These are phyloP conservation scores for Dipus sagitta DNA, from an alignment of 2,797 vertebrate species.

Conservation along the genomic window DNA sequence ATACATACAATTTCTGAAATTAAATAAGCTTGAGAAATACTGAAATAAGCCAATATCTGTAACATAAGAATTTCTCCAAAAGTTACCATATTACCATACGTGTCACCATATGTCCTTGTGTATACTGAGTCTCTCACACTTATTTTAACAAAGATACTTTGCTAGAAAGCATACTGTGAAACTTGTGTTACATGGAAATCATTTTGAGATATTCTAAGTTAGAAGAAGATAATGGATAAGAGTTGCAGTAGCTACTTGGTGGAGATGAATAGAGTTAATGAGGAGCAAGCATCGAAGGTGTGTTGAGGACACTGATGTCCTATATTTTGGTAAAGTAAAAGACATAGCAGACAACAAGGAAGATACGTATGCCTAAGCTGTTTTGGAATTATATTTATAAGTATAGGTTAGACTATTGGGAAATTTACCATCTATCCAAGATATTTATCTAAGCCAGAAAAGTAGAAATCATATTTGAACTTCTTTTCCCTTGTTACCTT, in stretches of 20 bases:
- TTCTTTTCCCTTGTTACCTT: neutral
- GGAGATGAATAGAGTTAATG: neutral
- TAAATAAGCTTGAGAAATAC: slow-evolving; percentile 24
- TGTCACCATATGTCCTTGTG: slow-evolving; percentile 32
- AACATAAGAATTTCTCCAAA: slow-evolving; percentile 12
- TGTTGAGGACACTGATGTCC: neutral
- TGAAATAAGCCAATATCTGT: slow-evolving; percentile 37
- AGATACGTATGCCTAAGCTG: neutral
- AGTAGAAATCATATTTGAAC: neutral
- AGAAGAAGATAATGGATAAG: neutral
- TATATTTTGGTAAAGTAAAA: neutral
- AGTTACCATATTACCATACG: neutral
- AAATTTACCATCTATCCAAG: neutral
- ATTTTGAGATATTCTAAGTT: slow-evolving; percentile 17
- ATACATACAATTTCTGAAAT: neutral
- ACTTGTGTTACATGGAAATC: slow-evolving; percentile 7
- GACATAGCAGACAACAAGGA: neutral
- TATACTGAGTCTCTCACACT: slow-evolving; percentile 38
- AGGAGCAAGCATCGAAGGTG: neutral
- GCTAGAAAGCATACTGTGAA: slow-evolving; percentile 54
- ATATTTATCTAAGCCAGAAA: slow-evolving; percentile 24
- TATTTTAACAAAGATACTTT: slow-evolving; percentile 40
- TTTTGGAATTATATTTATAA: slow-evolving; percentile 12
- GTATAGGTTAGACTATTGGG: neutral
- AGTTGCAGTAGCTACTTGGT: neutral